Base-by-base conservation (phyloP, 2,888 invertebrate genomes). In the Lymantria dispar region DNA sequence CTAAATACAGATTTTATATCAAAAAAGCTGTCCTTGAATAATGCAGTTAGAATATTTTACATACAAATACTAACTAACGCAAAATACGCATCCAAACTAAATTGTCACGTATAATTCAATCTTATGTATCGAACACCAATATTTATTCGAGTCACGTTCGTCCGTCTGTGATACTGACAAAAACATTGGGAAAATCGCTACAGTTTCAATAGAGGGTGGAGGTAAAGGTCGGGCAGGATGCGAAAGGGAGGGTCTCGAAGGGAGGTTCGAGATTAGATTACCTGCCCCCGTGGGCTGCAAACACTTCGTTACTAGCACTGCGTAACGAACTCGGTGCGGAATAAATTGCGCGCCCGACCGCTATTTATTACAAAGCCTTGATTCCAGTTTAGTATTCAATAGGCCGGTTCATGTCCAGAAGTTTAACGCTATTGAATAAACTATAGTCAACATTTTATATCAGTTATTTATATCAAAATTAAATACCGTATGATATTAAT, bases 211-310 rank as follows among this genome's bases (percentile, higher is more conserved):
- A 50, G 41, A 39, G 31, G 45, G 39, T 14, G 37, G 42, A 39
- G 46, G 39, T 8, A 15, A 38, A 30, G 13, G 36, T 30, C 33
- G 47, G 54, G 52, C 52, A 50, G 30, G 45, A 12, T 30, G 51
- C 47, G 47, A 45, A 54, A 48, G 44, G 33, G 50, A 51, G 56
- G 60, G 69, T 62, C 62, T 56, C 50, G 22, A 9, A 48, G 54
- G 59, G 56, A 55, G 64, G 58, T 12, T 52, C 52, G 62, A 69
- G 77, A 89, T 88, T 87, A 81, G 81, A 88, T 89, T 89, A 88
- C 87, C 88, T 87, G 85, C 78, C 83, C 83, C 85, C 81, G 76
- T 76, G 78, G 78, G 82, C 73, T 76, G 83, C 85, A 89, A 89
- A 88, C 89, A 88, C 83, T 87, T 88, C 85, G 85, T 87, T 87